Base-by-base conservation (phyloP, 2,113 vertebrate genomes). In the Egretta garzetta region DNA sequence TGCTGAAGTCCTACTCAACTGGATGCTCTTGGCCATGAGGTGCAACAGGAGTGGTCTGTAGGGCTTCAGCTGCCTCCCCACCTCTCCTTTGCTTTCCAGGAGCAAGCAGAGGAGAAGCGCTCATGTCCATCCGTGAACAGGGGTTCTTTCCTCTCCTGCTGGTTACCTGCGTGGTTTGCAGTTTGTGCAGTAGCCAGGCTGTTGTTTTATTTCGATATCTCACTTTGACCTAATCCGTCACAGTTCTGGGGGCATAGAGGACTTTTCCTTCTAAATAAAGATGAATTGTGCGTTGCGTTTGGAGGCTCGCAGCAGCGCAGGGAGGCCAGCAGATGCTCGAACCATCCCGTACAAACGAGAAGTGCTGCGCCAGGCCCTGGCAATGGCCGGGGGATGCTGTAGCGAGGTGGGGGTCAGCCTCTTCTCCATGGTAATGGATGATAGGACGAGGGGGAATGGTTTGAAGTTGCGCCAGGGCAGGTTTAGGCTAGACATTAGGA, bases 51-150 rank as follows among this genome's bases (percentile, higher is more conserved):
- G 45, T 10, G 39, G 39, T 37, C 68, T 12, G 19, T 1, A 49
- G 62, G 58, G 45, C 37, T 85, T 10, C 1, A 13, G 43, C 60
- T 90, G 75, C 9, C 49, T 81, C 33, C 50, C 80, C 15, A 2
- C 6, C 45, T 18, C 24, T 47, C 6, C 52, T 17, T 32, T 67
- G 41, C 6, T 39, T 27, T 33, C 33, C 35, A 39, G 90, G 41
- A 62, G 56, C 18, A 14, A 64, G 66, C 60, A 52, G 71, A 76
- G 53, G 33, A 4, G 66, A 47, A 37, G 21, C 4, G 1, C 13
- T 59, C 0, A 0, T 21, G 43, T 23, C 2, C 3, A 2, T 24
- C 52, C 60, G 59, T 12, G 26, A n/a, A 0, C 50, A 43, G 50
- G 43, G 30, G 7, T 27, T 20, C 1, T 30, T 64, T 58, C n/a